Conservation (phyloP, 2,888 invertebrate genomes). For the Ametastegia equiseti region DNA sequence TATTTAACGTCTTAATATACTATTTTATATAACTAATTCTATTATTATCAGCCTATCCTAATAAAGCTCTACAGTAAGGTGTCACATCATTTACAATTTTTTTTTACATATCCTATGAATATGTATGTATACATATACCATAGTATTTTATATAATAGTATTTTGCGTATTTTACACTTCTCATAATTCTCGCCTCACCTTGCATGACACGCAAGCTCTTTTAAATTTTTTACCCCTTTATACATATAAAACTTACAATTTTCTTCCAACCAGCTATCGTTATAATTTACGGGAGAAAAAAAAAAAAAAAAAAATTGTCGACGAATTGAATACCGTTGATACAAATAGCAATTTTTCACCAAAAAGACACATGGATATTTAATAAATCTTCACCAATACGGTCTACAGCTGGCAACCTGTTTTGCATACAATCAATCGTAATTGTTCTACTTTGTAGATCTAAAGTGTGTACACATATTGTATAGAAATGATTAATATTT, state of each 20-base stretch:
- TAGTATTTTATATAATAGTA: background rate
- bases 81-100: slow-evolving; percentile 33
- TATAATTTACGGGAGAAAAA: background rate
- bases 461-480: background rate
- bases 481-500: slow-evolving; percentile 3
- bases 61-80: slow-evolving; percentile 37
- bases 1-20: slow-evolving; percentile 7
- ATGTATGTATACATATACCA: no score
- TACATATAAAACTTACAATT: slow-evolving; percentile 18
- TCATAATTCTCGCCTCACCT: background rate
- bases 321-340: no score
- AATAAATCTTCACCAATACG: background rate
- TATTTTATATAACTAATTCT: slow-evolving; percentile 30
- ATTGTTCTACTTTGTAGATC: background rate
- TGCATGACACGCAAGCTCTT: background rate
- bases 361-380: slow-evolving; percentile 6
- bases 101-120: background rate
- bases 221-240: background rate
- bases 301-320: background rate
- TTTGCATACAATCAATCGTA: background rate
- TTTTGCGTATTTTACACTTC: slow-evolving; percentile 9
- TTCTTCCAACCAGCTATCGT: background rate
- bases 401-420: background rate
- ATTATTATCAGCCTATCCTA: slow-evolving; percentile 37
- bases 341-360: background rate